Conservation (phyloP, 2,113 vertebrate species). For the Eptatretus burgeri region DNA sequence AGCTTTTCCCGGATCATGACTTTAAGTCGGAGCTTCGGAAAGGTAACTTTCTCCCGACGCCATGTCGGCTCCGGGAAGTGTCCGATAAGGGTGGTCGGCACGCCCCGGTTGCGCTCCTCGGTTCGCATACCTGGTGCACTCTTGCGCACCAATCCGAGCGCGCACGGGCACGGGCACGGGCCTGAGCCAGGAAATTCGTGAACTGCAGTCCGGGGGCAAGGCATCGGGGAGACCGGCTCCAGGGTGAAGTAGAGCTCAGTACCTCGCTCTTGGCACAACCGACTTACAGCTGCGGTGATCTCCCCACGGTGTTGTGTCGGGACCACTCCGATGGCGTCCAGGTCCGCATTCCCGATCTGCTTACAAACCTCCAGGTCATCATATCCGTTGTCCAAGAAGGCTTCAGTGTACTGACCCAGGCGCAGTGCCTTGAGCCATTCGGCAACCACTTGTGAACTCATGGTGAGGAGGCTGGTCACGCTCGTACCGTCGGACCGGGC, state of each 20-base stretch:
- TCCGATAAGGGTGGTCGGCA: conserved; percentile 21
- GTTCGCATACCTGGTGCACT: conserved; percentile 15
- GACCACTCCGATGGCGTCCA: conserved; percentile 80
- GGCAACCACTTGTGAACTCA: conserved; percentile 62
- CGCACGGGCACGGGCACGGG: conserved; percentile 21
- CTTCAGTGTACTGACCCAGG: conserved; percentile 58
- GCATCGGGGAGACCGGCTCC: conserved; percentile 23
- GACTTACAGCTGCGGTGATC: conserved; percentile 51
- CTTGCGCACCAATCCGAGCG: conserved; percentile 27
- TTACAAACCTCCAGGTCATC: conserved; percentile 96
- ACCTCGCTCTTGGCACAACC: conserved; percentile 50
- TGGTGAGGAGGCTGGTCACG: conserved; percentile 12
- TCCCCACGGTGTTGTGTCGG: conserved; percentile 48
- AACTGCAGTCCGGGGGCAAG: conserved; percentile 19
- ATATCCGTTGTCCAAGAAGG: conserved; percentile 87
- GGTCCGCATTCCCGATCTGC: conserved; percentile 78
- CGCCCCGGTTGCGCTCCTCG: conserved; percentile 13
- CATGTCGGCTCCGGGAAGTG: conserved; percentile 16
- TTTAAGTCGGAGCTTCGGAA: conserved; percentile 70
- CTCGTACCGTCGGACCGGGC: no score
- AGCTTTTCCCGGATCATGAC: conserved; percentile 96
- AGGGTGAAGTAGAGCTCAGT: conserved; percentile 71
- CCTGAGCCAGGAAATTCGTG: conserved; percentile 25
- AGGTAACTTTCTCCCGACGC: conserved; percentile 31
- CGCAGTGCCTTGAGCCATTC: conserved; percentile 83